Evolutionary conservation across 37 sponge, comb jelly and placozoan species (phyloP), one percentile per base, ranked within the genome.

Genomic region (Chondrilla cf. caribensis): DNA sequence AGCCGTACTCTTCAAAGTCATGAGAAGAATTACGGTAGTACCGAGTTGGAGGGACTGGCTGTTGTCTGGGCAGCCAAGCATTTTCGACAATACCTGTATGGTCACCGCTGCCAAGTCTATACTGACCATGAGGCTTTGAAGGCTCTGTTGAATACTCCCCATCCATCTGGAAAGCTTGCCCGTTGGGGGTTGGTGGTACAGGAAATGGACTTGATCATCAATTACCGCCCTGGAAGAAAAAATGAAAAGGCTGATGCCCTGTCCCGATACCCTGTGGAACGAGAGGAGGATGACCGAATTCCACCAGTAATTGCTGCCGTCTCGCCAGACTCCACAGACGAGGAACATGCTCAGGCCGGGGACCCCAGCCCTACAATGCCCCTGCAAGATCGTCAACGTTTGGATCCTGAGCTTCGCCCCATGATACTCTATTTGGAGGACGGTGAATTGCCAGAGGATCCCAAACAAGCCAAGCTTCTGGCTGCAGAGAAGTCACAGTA

Each of bases 141-240:
- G 44, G 26, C 81, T 2, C 57, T 82, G 31, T 33, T 82, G 58
- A 82, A 71, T 70, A 82, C 57, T 2, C 83, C 83, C 21, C 83
- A 82, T 21, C 51, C 72, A 2, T 82, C 73, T 1, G 83, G 83
- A 18, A 82, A 82, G 57, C 21, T 82, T 31, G 84, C 60, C 41
- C 25, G 84, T 22, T 84, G 64, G 84, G 78, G 84, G 3, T 57
- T 84, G 22, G 60, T 60, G 3, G 17, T 84, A 24, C 84, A 84
- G 62, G 77, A 84, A 36, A 42, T 84, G 25, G 65, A 84, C 31
- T 28, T 84, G 31, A 26, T 44, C 65, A 84, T 84, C 40, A 40
- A 84, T 21, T 75, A 68, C 8, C 77, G 65, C 0, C 77, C 84
- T 24, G 77, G 84, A 4, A 76, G 68, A 14, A 59, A 40, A 11